These are phyloP conservation scores for Rhodeus uyekii DNA, from an alignment of 2,797 vertebrate species.

Conservation along the genomic window DNA sequence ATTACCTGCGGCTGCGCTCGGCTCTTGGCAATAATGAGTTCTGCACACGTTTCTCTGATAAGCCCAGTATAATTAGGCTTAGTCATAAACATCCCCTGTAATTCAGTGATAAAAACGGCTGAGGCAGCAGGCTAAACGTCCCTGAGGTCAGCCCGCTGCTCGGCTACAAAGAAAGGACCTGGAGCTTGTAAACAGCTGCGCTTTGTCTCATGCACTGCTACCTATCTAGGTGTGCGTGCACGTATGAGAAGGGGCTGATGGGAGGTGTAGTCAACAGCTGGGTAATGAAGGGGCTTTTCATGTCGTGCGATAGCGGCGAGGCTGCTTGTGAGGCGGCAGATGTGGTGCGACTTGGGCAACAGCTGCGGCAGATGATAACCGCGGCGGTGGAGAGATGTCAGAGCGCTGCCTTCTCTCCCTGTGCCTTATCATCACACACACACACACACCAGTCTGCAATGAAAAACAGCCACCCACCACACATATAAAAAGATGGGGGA, in stretches of 20 bases:
- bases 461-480: slow-evolving; percentile 74
- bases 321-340: slow-evolving; percentile 73
- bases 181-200: slow-evolving; percentile 41
- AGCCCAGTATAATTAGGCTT: slow-evolving; percentile 81
- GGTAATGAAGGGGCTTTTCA: slow-evolving; percentile 16
- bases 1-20: slow-evolving; percentile 78
- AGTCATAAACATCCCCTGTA: slow-evolving; percentile 81
- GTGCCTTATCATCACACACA: slow-evolving; percentile 73
- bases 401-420: slow-evolving; percentile 77
- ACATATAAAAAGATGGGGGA: slow-evolving; percentile 61
- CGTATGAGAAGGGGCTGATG: slow-evolving; percentile 44
- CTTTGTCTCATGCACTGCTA: slow-evolving; percentile 34
- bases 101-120: slow-evolving; percentile 77
- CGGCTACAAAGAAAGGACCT: slow-evolving; percentile 29
- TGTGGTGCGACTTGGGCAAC: slow-evolving; percentile 79
- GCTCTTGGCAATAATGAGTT: slow-evolving; percentile 80
- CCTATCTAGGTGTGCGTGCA: slow-evolving; percentile 51
- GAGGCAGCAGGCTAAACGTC: neutral
- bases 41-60: slow-evolving; percentile 76
- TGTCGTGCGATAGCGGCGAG: slow-evolving; percentile 30
- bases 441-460: slow-evolving; percentile 64
- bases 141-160: neutral
- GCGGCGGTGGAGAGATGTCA: slow-evolving; percentile 77
- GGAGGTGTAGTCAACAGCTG: slow-evolving; percentile 50
- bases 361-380: slow-evolving; percentile 81